Conservation (phyloP, 1,140 invertebrate genomes). For the Rhagoletis zephyria region DNA sequence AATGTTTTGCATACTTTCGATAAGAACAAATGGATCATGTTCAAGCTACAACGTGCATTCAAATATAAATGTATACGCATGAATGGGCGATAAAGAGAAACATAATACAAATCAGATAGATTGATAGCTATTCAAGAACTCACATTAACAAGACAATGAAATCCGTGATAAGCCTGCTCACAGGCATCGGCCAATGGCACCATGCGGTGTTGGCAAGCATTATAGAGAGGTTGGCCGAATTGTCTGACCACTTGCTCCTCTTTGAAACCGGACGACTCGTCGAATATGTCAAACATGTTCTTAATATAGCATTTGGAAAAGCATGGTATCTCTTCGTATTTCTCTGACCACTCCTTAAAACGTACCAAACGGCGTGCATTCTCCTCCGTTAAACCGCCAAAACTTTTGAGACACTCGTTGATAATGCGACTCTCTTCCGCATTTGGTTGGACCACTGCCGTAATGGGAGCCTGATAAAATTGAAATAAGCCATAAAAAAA, state of each 20-base stretch:
- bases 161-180: slow-evolving; percentile 65
- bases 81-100: background rate
- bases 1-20: slow-evolving; percentile 64
- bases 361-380: slow-evolving; percentile 61
- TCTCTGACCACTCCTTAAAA: slow-evolving; percentile 65
- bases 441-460: background rate
- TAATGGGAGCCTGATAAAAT: background rate
- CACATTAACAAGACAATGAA: slow-evolving; percentile 67
- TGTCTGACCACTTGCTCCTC: slow-evolving; percentile 54
- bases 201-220: slow-evolving; percentile 62
- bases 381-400: slow-evolving; percentile 61
- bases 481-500: background rate
- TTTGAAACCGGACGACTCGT: slow-evolving; percentile 62
- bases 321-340: slow-evolving; percentile 67
- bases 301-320: slow-evolving; percentile 66
- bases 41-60: slow-evolving; percentile 61
- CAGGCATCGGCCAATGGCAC: slow-evolving; percentile 60
- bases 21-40: slow-evolving; percentile 66
- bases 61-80: background rate
- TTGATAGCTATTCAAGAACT: slow-evolving; percentile 56
- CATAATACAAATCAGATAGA: background rate
- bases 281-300: slow-evolving; percentile 66
- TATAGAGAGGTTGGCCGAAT: slow-evolving; percentile 62
- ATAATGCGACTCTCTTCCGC: slow-evolving; percentile 42
- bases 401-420: slow-evolving; percentile 61